Base-by-base conservation (phyloP, 2,888 invertebrate species). In the Cetonia aurata region DNA sequence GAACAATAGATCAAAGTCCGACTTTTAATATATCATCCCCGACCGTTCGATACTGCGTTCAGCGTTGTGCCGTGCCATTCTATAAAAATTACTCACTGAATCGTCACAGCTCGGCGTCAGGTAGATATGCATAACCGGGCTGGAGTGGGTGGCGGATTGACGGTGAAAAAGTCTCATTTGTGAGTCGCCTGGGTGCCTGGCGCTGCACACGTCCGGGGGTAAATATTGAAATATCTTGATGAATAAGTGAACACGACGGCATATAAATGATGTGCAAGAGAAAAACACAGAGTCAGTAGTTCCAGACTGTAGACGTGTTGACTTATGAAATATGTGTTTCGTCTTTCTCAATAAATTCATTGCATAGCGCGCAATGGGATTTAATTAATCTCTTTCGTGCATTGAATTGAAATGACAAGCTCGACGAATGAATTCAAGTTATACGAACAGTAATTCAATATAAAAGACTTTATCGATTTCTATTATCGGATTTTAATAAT, bases 1-100 rank as follows among this genome's bases (percentile, higher is more conserved):
- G 62, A 50, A 62, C 62, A 62, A 62, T 62, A 62, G 62, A 62
- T 62, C 62, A 62, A 62, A 62, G 50, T 62, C 62, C 62, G 62
- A 62, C 62, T 62, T 62, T 62, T 62, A 62, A 62, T 62, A 62
- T 62, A 62, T 62, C 62, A 62, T 62, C 62, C 13, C 31, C 31
- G 59, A 31, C 50, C 48, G 33, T 25, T 25, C 25, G 25, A 25
- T 25, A 4, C 25, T 25, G 25, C 25, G 25, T 25, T 25, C 25
- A 4, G 25, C 25, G 25, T 25, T 25, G 1, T 13, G 13, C 25
- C 25, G n/a, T 25, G 31, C 9, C 12, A 37, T 60, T 60, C 10
- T 60, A 60, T 60, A 48, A 60, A 60, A 60, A 60, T 48, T 48
- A 60, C 15, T 31, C 13, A 31, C 33, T 56, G 48, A 42, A 59